Evolutionary conservation across 2,113 vertebrate species (phyloP).

Genomic region (Peucedramus taeniatus): DNA sequence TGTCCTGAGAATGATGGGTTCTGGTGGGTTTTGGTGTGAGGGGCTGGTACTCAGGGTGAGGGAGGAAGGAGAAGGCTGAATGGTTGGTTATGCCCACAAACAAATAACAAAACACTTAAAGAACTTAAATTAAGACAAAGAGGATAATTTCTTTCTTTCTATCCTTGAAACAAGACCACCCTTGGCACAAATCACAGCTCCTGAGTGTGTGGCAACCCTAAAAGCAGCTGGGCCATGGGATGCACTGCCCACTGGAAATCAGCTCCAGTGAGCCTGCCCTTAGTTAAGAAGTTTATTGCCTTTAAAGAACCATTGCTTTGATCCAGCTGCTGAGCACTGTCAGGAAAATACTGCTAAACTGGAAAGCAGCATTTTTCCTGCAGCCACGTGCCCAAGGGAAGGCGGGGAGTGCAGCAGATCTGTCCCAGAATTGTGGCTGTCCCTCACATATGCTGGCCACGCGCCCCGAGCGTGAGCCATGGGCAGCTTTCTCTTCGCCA

Average conservation of each 20-base stretch:
- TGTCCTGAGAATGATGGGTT: neutral
- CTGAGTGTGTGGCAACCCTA: neutral
- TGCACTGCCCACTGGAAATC: neutral
- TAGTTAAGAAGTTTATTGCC: neutral
- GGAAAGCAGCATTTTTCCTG: neutral
- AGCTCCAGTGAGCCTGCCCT: neutral
- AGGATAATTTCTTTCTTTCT: neutral
- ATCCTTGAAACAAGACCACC: neutral
- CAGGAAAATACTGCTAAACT: neutral
- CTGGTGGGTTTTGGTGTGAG: accelerated
- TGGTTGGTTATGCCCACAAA: neutral
- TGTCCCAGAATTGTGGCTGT: accelerated
- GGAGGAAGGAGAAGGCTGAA: neutral
- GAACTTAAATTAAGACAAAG: neutral
- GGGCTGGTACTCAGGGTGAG: neutral
- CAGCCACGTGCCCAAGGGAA: neutral
- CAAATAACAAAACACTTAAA: neutral
- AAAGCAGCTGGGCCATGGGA: accelerated
- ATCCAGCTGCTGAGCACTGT: neutral
- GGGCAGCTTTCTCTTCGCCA: neutral
- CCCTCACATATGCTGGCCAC: neutral
- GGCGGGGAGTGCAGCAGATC: neutral
- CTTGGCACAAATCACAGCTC: neutral
- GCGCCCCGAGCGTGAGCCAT: accelerated
- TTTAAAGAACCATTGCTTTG: neutral